These are phyloP conservation scores for Actenoides hombroni DNA, from an alignment of 2,113 vertebrate genomes.

Conservation along the genomic window DNA sequence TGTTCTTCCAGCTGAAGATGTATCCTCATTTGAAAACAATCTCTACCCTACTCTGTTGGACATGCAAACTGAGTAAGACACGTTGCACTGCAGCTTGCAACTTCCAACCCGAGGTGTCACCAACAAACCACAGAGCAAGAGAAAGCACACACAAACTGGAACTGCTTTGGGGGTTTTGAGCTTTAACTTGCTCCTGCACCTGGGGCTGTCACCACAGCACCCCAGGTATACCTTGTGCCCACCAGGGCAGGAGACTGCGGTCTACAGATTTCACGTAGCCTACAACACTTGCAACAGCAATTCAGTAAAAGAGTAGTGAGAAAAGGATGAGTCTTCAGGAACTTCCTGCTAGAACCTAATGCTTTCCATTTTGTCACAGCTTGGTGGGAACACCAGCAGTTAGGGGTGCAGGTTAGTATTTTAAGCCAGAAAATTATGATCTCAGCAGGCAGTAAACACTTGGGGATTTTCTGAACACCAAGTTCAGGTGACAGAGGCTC, in stretches of 20 bases:
- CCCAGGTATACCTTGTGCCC: neutral
- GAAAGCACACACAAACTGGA: neutral
- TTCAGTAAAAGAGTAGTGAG: neutral
- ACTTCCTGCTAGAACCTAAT: neutral
- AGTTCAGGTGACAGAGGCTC: neutral
- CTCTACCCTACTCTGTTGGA: neutral
- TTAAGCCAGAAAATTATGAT: neutral
- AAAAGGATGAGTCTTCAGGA: neutral
- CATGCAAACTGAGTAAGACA: neutral
- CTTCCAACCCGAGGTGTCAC: neutral
- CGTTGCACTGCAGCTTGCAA: neutral
- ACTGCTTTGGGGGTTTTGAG: neutral
- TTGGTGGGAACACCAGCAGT: neutral
- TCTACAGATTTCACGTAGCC: neutral
- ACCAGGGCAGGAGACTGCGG: neutral
- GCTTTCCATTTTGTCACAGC: neutral
- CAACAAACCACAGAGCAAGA: neutral
- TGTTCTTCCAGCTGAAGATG: neutral
- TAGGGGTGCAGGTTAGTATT: neutral
- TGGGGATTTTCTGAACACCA: neutral
- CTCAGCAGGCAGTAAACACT: neutral
- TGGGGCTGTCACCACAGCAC: neutral
- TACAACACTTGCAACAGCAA: neutral
- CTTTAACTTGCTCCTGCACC: accelerated
- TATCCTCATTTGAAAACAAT: neutral